Base-by-base conservation (phyloP, 2,797 vertebrate genomes). In the Coregonus ussuriensis region DNA sequence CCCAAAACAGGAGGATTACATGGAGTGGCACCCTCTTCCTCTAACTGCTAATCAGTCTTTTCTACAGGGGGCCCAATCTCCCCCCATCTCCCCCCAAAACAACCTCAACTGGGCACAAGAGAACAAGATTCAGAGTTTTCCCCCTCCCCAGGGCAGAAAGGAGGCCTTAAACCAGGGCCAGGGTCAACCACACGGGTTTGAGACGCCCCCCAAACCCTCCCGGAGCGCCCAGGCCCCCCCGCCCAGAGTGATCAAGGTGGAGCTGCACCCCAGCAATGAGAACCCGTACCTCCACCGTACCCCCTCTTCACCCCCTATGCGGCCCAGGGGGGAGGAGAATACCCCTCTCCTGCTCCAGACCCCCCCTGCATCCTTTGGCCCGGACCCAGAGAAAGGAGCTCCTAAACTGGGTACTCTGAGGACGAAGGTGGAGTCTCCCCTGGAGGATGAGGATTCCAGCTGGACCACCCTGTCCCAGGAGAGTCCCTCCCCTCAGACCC, bases 381-480 rank as follows among this genome's bases (percentile, higher is more conserved):
- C 95, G 0, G 95, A 96, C 82, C 93, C 94, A 76, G 95, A 96
- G 86, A 95, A 94, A 9, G 95, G 95, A 54, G 92, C 95, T n/a
- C 96, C 96, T 1, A 96, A 96, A 91, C 96, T 96, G 0, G 95
- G 95, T 1, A 96, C 95, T 92, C 96, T 96, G 0, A 96, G 96
- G 6, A 93, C 96, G 72, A 97, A 95, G 87, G 97, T 97, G 53
- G 97, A 98, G 53, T 92, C 95, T 62, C 91, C 92, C 59, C 97
- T 91, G n/a, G 94, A 93, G 0, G 98, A 99, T 7, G 98, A 99
- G 87, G 98, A 99, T 83, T 99, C 98, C 51, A 99, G 98, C 90
- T 99, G 98, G 98, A 99, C 98, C 3, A 99, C 98, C 0, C 85
- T 99, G 81, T 99, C 98, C 47, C 98, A 99, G 77, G 98, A 98